Percentiles rank a stretch among this genome's conserved stretches.
Evolutionary conservation across 2,797 vertebrate genomes (phyloP).

Genomic region (Emys orbicularis): DNA sequence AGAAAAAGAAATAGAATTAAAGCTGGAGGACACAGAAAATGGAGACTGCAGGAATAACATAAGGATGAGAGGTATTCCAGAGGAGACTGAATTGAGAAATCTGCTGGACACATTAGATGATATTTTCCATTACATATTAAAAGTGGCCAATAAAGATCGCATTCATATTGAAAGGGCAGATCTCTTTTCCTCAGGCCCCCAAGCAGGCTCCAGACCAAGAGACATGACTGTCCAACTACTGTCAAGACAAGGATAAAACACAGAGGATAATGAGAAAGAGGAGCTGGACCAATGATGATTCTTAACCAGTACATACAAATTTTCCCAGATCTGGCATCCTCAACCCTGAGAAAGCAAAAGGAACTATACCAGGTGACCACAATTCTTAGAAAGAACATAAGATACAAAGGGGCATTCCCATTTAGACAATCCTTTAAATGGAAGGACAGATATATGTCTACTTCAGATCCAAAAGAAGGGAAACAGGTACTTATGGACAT

Average conservation of each 20-base stretch:
- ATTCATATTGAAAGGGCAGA: neutral
- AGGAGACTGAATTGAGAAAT: neutral
- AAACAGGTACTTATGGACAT: neutral
- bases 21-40: neutral
- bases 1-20: neutral
- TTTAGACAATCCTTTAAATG: too few relatives aligned
- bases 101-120: neutral
- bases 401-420: neutral
- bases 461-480: neutral
- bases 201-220: neutral
- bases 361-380: neutral
- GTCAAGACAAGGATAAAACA: neutral
- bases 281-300: neutral
- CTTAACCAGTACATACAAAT: neutral
- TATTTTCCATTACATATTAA: neutral
- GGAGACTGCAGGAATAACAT: neutral
- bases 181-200: neutral
- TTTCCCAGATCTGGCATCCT: neutral
- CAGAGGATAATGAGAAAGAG: neutral
- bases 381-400: neutral
- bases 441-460: too few relatives aligned
- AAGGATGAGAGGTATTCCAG: neutral
- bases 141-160: neutral
- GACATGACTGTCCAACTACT: neutral
- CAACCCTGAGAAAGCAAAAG: neutral